Base-by-base conservation (phyloP, 2,797 vertebrate species). In the Onychomys torridus region DNA sequence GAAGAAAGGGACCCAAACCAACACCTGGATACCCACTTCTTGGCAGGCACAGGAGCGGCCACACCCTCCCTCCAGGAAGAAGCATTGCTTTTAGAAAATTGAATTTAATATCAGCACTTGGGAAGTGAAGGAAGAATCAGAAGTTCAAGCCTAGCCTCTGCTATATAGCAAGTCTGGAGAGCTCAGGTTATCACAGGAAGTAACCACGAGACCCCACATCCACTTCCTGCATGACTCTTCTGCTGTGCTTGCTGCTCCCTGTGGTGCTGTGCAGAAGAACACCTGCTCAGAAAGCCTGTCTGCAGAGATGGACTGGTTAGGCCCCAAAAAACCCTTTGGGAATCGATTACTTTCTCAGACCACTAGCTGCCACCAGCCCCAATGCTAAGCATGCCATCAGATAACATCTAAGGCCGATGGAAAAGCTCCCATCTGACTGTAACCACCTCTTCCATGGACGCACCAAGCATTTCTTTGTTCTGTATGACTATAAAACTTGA, bases 41-140 rank as follows among this genome's bases (percentile, higher is more conserved):
- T 89, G 69, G 75, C 40, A 83, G 32, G 76, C 19, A 21, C 3
- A 2, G 23, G 79, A 88, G 37, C 90, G 40, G 52, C 25, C 37
- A 75, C 46, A 73, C 23, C 83, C 43, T 79, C 90, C 23, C 46
- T 52, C 84, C 32, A 94, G 40, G 32, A 93, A 95, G 6, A 11
- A 83, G 25, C 52, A 73, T 16, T 91, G 17, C 69, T 95, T 95
- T 67, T 52, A 73, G 23, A 29, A 91, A 93, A 95, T 0, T 59
- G 63, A 71, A 55, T 32, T 85, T 37, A 77, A n/a, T 37, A 11
- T 65, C 21, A 37, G 21, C 43, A 69, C 32, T 27, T 69, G 32
- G 21, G 63, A n/a, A 67, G 32, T 49, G 17, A 32, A 69, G 25
- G 40, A 65, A 52, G 43, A n/a, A n/a, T 49, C 32, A n/a, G 63